phyloP scores from a whole-genome alignment of 2,888 invertebrate genomes.

The Trichacis sp. region DNA sequence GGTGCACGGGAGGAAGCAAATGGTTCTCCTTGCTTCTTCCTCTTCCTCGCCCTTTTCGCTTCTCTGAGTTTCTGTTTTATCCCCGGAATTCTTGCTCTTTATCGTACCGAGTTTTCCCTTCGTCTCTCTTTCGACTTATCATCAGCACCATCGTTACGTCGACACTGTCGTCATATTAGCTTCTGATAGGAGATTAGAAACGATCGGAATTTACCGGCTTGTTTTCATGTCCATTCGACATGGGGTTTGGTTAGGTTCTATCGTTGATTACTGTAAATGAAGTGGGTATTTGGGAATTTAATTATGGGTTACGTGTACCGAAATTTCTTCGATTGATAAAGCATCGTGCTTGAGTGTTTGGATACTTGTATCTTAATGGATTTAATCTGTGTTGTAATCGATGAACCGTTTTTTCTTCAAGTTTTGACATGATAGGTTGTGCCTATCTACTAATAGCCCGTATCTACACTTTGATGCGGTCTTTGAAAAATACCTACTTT shows the following conservation, averaged over 20 bases:
- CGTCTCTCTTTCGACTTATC: neutral
- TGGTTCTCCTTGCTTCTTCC: constrained; percentile 44
- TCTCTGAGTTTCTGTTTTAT: neutral
- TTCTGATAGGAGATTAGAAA: neutral
- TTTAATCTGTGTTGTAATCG: too few relatives aligned
- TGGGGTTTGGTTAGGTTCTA: neutral
- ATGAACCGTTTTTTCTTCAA: too few relatives aligned
- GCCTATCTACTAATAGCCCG: too few relatives aligned
- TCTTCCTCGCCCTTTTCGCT: constrained; percentile 15
- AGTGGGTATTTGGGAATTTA: too few relatives aligned
- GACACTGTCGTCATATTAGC: neutral
- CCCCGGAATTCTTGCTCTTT: neutral
- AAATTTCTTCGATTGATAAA: neutral
- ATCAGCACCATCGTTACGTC: neutral
- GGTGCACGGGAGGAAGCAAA: constrained; percentile 50
- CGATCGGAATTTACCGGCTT: too few relatives aligned
- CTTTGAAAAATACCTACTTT: too few relatives aligned
- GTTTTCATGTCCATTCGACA: too few relatives aligned
- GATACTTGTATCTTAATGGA: too few relatives aligned
- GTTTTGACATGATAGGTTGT: too few relatives aligned
- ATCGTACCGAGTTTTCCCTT: constrained; percentile 12
- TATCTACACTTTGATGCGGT: too few relatives aligned
- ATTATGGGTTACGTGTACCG: neutral
- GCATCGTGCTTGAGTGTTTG: too few relatives aligned
- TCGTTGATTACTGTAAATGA: neutral